These are phyloP conservation scores for Oncorhynchus nerka DNA, from an alignment of 2,113 vertebrate species.

Conservation along the genomic window DNA sequence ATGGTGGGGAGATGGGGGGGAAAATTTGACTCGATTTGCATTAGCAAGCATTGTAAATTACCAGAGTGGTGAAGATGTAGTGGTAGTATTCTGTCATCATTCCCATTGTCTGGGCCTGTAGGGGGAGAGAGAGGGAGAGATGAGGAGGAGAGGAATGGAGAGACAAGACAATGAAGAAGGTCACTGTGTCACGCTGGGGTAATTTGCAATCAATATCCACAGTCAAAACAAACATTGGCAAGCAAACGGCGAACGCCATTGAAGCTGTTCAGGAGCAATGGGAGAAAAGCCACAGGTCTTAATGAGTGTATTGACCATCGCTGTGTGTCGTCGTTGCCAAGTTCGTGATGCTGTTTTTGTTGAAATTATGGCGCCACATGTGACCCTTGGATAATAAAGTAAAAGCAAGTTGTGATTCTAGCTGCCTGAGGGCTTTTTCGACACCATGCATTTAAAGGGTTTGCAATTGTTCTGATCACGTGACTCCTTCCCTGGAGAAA, in stretches of 20 bases:
- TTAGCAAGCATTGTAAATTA: conserved; percentile 79
- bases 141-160: conserved; percentile 17
- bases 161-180: conserved; percentile 32
- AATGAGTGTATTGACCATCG: conserved; percentile 33
- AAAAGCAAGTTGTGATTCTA: not conserved
- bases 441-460: conserved; percentile 56
- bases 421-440: not conserved
- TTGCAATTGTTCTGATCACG: conserved; percentile 28
- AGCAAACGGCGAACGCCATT: conserved; percentile 1
- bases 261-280: not conserved
- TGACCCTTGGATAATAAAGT: conserved; percentile 3
- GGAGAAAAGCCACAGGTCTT: conserved; percentile 17
- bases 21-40: conserved; percentile 64
- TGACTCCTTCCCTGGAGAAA: conserved; percentile 27
- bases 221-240: conserved; percentile 25
- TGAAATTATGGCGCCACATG: conserved; percentile 33
- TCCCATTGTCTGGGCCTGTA: conserved; percentile 98
- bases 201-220: conserved; percentile 44
- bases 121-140: conserved; percentile 5
- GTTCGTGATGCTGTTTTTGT: conserved; percentile 3
- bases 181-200: conserved; percentile 33
- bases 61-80: conserved; percentile 99
- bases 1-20: conserved; percentile 50
- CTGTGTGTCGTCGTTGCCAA: conserved; percentile 5
- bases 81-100: conserved; percentile 99